Conservation (phyloP, 2,888 invertebrate genomes). For the Chrysomela aeneicollis region DNA sequence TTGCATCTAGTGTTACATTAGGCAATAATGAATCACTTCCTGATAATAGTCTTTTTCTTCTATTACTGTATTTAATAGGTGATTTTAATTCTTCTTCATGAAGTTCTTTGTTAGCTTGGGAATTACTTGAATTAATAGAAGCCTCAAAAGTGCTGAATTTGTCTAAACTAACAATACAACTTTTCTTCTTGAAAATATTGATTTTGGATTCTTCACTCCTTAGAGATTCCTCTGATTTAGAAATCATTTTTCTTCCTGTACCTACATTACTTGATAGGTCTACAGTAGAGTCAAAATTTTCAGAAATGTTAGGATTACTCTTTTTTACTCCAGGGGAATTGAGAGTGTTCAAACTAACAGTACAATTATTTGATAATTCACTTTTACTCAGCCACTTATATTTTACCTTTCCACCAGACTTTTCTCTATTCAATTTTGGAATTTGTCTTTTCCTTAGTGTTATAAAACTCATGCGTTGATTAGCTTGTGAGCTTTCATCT, state of each 20-base stretch:
- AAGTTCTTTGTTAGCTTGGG: neutral
- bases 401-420: neutral
- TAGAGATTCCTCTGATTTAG: neutral
- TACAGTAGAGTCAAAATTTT: neutral
- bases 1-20: neutral
- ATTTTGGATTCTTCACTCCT: neutral
- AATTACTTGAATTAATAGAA: slow-evolving; percentile 1
- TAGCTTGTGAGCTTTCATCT: neutral
- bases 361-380: neutral
- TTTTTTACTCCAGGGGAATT: slow-evolving; percentile 15
- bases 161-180: slow-evolving; percentile 8
- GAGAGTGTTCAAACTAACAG: slow-evolving; percentile 11
- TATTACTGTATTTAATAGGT: slow-evolving; percentile 21
- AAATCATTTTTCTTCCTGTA: neutral
- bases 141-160: slow-evolving; percentile 17
- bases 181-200: neutral
- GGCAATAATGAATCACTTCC: slow-evolving; percentile 10
- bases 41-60: slow-evolving; percentile 15
- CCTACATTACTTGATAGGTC: neutral
- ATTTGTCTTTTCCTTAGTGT: slow-evolving; percentile 29
- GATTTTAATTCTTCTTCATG: neutral
- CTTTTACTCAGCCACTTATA: neutral
- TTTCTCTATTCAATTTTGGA: slow-evolving; percentile 12
- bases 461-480: slow-evolving; percentile 20
- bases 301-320: neutral